Percentiles rank a stretch among this genome's conserved stretches.
Evolutionary conservation across 2,113 vertebrate genomes (phyloP).

Genomic region (Tetrao urogallus): DNA sequence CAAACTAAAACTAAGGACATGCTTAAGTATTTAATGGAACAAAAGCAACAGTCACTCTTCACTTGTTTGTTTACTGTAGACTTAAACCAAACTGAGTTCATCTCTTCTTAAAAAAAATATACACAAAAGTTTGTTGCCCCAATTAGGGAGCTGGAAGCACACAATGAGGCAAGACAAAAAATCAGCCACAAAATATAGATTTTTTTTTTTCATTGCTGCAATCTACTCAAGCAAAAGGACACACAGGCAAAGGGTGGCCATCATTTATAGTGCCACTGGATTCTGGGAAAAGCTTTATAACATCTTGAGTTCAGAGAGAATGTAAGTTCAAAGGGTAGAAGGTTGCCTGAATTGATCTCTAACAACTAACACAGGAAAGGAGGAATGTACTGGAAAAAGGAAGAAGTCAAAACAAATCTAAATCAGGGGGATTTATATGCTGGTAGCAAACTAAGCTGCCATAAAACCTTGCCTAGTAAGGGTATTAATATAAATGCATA

Average conservation of each 20-base stretch:
- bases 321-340: background rate
- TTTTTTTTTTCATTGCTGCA: background rate
- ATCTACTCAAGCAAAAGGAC: background rate
- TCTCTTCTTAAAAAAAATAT: background rate
- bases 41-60: background rate
- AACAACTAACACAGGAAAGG: background rate
- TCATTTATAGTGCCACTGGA: background rate
- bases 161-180: background rate
- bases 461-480: background rate
- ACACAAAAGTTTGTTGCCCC: background rate
- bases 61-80: constrained; percentile 3
- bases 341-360: background rate
- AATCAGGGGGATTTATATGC: background rate
- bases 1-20: constrained; percentile 26
- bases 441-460: background rate
- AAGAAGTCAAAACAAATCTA: background rate
- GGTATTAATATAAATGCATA: background rate
- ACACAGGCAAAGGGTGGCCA: background rate
- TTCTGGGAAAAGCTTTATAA: background rate
- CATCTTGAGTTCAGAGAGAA: background rate
- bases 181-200: background rate
- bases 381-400: background rate
- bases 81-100: background rate
- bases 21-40: constrained; percentile 6
- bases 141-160: background rate